Conservation (phyloP, 35 echinoderm and acorn worm genomes). For the Heliocidaris erythrogramma region DNA sequence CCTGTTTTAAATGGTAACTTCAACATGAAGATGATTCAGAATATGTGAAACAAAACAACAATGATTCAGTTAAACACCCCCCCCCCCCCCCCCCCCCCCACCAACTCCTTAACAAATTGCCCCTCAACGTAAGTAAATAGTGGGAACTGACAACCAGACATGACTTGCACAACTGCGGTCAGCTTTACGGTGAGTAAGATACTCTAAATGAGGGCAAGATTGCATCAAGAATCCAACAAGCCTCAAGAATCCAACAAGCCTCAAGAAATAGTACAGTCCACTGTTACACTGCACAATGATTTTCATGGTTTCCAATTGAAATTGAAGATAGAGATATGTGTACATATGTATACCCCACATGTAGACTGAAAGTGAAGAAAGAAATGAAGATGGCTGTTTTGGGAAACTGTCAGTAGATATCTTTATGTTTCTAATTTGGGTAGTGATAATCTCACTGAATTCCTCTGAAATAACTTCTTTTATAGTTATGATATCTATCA, state of each 20-base stretch:
- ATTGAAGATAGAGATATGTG: too few relatives aligned
- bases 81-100: not conserved
- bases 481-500: too few relatives aligned
- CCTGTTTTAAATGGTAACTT: not conserved
- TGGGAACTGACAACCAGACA: not conserved
- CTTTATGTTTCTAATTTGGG: too few relatives aligned
- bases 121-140: not conserved
- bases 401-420: too few relatives aligned
- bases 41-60: not conserved
- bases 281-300: not conserved
- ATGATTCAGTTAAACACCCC: not conserved
- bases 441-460: too few relatives aligned
- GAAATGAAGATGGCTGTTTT: too few relatives aligned
- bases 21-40: not conserved
- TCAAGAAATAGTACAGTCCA: not conserved
- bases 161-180: not conserved
- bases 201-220: not conserved
- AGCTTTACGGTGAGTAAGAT: constrained; percentile 1
- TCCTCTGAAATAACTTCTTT: too few relatives aligned
- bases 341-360: too few relatives aligned
- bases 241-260: not conserved
- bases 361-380: too few relatives aligned
- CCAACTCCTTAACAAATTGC: not conserved
- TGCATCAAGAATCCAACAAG: not conserved
- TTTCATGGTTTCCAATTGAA: too few relatives aligned